Evolutionary conservation across 2,888 invertebrate genomes (phyloP), one percentile per base, ranked within the genome.

Genomic region (Eurytoma adleriae): DNA sequence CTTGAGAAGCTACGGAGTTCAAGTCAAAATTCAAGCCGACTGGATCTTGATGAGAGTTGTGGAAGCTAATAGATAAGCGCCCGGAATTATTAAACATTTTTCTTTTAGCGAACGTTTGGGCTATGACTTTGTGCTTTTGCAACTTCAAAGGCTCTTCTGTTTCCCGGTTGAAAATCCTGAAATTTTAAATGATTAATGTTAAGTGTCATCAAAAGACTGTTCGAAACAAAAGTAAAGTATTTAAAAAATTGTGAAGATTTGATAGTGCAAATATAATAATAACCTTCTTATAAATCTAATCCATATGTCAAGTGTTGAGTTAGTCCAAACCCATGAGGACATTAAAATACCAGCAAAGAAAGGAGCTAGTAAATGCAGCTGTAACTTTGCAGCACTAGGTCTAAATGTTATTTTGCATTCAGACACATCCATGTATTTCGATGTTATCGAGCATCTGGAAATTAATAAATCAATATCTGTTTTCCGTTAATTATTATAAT

Each of bases 311-410:
- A 96, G 90, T 4, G 97, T 96, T 56, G 96, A 95, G 24, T 94
- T 93, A 7, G 96, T 98, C 97, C 97, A 98, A 48, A 97, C 96
- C 97, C 98, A 98, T 0, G 97, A 96, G 3, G 97, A 96, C 95
- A 98, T 96, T 40, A 96, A 93, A 82, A 97, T 94, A 61, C 97
- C 97, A 59, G 95, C 94, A 83, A 95, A 95, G 91, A 97, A 98
- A 83, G 96, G 93, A 75, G 96, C 94, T 81, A 97, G 91, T 85
- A 98, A 91, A 86, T 98, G 96, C 83, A 97, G 89, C 89, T 97
- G 96, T 68, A 96, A 91, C 90, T 96, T 94, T 0, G 95, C 95
- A 78, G 97, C 94, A 85, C 96, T 97, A 0, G 98, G 98, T 2
- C 96, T 93, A 67, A 92, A 91, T 83, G 94, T 93, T 84, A 94